Conservation (phyloP, 2,113 vertebrate species). For the Oncorhynchus gorbuscha region DNA sequence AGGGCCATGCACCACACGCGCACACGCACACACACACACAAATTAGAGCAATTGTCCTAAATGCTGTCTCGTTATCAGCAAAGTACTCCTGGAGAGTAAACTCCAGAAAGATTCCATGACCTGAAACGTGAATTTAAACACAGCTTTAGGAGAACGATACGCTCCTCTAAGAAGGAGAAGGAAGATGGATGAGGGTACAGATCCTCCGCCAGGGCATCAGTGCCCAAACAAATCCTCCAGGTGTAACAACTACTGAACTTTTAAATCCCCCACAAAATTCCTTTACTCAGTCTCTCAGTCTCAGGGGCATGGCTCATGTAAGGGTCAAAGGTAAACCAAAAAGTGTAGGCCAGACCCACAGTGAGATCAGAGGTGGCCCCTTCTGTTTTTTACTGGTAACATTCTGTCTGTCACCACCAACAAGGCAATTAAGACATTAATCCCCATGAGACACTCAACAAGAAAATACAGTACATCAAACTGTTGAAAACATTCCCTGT, state of each 20-base stretch:
- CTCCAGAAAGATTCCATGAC: background rate
- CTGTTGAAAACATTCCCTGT: too few relatives aligned
- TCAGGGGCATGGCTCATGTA: constrained; percentile 29
- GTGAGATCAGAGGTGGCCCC: constrained; percentile 25
- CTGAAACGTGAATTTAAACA: constrained; percentile 8
- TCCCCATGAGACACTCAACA: background rate
- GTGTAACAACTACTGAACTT: constrained; percentile 67
- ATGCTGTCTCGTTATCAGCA: constrained; percentile 47
- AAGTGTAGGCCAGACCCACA: constrained; percentile 16
- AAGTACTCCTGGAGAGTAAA: constrained; percentile 13
- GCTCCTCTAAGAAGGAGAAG: constrained; percentile 19
- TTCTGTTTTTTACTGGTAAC: constrained; percentile 40
- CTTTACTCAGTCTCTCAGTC: constrained; percentile 30
- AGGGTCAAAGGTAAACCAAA: constrained; percentile 48
- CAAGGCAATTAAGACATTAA: background rate
- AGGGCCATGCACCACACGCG: background rate
- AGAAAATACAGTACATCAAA: too few relatives aligned
- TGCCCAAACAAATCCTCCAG: constrained; percentile 52
- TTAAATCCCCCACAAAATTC: constrained; percentile 65
- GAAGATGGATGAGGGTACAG: constrained; percentile 55
- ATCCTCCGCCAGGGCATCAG: constrained; percentile 32
- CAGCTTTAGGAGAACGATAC: constrained; percentile 40
- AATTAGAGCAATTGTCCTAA: constrained; percentile 51
- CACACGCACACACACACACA: background rate
- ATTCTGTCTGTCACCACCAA: background rate